Conservation (phyloP, 2,113 vertebrate species). For the Gulo gulo region DNA sequence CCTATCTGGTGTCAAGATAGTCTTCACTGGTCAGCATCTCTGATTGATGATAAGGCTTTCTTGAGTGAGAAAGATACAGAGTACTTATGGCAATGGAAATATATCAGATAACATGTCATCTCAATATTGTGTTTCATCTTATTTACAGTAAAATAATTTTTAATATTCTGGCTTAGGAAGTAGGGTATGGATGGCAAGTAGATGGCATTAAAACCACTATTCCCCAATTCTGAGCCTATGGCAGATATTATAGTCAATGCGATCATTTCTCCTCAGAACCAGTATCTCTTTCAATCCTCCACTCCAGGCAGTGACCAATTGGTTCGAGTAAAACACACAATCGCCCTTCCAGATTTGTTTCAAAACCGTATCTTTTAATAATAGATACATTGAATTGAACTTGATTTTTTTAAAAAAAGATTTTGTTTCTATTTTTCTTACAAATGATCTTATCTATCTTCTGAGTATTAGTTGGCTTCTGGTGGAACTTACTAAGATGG, state of each 20-base stretch:
- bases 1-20: background rate
- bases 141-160: constrained; percentile 32
- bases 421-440: constrained; percentile 17
- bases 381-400: background rate
- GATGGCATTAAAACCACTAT: background rate
- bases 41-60: background rate
- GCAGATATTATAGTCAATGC: background rate
- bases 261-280: background rate
- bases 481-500: constrained; percentile 25
- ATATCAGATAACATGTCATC: background rate
- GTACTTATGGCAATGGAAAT: background rate
- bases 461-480: background rate
- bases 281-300: background rate
- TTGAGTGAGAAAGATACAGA: background rate
- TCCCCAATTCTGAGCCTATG: background rate
- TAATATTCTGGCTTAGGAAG: background rate
- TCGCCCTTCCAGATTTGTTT: background rate
- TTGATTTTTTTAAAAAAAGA: background rate
- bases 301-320: background rate
- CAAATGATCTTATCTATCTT: background rate
- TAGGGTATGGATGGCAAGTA: background rate
- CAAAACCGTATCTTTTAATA: background rate
- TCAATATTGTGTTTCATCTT: background rate
- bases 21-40: background rate
- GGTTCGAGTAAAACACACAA: background rate